A percentile compares a stretch with the other conserved stretches of the same genome.
Conservation (phyloP, 2,113 vertebrate species). For the Podilymbus podiceps region DNA sequence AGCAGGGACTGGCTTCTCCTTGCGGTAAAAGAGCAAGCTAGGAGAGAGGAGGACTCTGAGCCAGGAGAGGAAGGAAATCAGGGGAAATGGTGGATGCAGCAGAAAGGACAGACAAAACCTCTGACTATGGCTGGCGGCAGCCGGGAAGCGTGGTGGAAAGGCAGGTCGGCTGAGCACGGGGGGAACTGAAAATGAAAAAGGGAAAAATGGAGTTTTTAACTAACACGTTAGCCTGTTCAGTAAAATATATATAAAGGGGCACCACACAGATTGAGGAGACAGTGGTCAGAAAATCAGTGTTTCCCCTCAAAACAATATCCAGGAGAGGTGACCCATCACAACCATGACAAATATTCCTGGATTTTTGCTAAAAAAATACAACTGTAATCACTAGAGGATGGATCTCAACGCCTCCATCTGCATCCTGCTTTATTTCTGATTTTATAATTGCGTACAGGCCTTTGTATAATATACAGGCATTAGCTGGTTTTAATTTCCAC, state of each 20-base stretch:
- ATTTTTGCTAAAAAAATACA: neutral
- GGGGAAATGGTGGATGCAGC: neutral
- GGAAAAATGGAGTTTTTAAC: neutral
- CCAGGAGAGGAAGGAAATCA: neutral
- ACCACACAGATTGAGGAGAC: rapidly evolving
- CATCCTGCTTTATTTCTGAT: neutral
- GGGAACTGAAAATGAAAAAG: neutral
- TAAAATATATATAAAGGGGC: rapidly evolving
- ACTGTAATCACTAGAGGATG: rapidly evolving
- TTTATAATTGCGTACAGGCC: neutral
- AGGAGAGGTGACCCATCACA: rapidly evolving
- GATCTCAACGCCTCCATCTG: neutral
- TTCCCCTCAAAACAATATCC: neutral
- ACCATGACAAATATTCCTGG: neutral
- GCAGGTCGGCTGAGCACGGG: neutral
- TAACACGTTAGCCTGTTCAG: rapidly evolving
- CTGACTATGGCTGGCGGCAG: rapidly evolving
- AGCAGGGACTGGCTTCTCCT: neutral
- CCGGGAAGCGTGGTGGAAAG: neutral
- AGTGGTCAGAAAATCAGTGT: neutral
- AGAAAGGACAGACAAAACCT: neutral
- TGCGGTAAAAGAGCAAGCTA: neutral
- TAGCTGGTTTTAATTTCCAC: neutral
- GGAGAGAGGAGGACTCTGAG: neutral
- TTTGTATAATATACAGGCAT: neutral